phyloP scores from a whole-genome alignment of 2,797 vertebrate genomes.

The Molossus molossus region DNA sequence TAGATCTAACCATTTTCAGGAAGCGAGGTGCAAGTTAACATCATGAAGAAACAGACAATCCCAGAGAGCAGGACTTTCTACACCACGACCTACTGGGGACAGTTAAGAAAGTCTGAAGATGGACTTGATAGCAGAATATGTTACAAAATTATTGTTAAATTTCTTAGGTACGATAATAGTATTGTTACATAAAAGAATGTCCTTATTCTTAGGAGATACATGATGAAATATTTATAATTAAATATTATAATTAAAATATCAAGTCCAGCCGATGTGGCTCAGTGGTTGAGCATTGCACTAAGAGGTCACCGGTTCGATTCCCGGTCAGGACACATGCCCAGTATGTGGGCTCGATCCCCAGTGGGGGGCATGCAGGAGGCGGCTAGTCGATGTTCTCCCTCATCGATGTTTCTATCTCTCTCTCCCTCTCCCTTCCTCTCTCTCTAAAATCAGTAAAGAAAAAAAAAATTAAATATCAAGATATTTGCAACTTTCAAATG shows the following conservation, averaged over 20 bases:
- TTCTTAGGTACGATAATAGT: background rate
- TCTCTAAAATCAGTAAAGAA: too few species aligned
- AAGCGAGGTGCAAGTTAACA: background rate
- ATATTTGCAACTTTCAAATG: conserved; percentile 39
- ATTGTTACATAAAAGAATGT: background rate
- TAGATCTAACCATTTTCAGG: conserved; percentile 29
- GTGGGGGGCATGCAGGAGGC: too few species aligned
- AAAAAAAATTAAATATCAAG: background rate
- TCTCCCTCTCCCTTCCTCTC: too few species aligned
- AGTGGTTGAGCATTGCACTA: too few species aligned
- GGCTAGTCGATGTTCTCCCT: too few species aligned
- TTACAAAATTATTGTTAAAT: background rate
- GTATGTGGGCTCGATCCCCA: too few species aligned
- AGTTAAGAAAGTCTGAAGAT: background rate
- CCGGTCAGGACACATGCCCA: too few species aligned
- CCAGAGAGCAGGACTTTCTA: background rate
- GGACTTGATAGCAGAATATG: background rate
- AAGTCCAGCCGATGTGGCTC: too few species aligned
- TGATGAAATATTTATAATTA: background rate
- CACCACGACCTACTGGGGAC: background rate
- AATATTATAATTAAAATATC: background rate
- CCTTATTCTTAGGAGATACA: background rate
- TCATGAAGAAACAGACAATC: background rate
- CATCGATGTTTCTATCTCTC: too few species aligned
- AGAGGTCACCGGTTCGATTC: too few species aligned